Conservation (phyloP, 2,113 vertebrate genomes). For the Alectura lathami region DNA sequence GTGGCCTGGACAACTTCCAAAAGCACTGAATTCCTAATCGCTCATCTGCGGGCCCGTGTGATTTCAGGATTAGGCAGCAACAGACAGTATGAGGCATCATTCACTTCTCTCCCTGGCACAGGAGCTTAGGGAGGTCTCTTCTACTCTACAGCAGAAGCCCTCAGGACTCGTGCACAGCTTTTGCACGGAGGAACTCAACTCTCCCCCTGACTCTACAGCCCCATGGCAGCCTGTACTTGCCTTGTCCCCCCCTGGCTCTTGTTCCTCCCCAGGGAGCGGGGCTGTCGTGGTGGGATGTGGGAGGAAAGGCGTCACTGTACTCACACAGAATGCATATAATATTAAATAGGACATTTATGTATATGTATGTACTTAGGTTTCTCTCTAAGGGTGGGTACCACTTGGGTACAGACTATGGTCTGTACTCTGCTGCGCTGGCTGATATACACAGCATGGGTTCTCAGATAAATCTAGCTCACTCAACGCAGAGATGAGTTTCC, state of each 20-base stretch:
- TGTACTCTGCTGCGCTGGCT: neutral
- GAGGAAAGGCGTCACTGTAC: neutral
- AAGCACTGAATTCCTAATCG: neutral
- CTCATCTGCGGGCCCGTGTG: neutral
- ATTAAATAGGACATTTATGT: neutral
- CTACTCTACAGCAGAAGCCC: neutral
- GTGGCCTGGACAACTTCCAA: no score
- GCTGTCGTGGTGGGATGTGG: neutral
- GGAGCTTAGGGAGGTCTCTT: neutral
- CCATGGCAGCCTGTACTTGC: neutral
- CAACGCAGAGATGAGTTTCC: neutral
- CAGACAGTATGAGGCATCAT: neutral
- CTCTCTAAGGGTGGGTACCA: neutral
- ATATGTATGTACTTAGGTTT: neutral
- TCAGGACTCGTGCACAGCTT: rapidly evolving
- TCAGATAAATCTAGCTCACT: neutral
- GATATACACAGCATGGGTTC: neutral
- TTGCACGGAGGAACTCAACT: neutral
- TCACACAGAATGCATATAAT: neutral
- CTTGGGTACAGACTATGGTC: rapidly evolving
- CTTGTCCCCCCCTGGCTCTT: neutral
- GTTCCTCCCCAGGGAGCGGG: neutral
- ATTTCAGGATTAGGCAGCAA: neutral
- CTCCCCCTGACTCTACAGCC: neutral
- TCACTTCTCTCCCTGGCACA: neutral